Evolutionary conservation across 2,113 vertebrate species (phyloP).

Genomic region (Furnarius figulus): DNA sequence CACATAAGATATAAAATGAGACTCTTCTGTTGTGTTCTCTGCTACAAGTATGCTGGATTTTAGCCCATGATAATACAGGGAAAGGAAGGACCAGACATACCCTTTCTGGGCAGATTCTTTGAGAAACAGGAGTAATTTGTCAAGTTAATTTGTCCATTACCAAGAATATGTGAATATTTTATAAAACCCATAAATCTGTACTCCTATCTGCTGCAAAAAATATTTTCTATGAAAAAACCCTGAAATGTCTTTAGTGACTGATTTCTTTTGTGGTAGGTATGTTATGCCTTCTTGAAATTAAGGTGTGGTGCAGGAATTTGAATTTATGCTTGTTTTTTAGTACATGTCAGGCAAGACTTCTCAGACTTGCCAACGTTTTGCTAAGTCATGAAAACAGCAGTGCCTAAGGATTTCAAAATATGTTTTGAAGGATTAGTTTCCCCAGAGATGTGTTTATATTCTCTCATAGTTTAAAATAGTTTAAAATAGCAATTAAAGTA

Average conservation of each 20-base stretch:
- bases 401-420: neutral
- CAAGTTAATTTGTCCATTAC: neutral
- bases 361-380: neutral
- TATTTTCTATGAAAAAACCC: neutral
- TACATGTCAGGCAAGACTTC: neutral
- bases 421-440: neutral
- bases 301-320: slow-evolving; percentile 2
- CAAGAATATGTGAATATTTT: neutral
- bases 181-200: neutral
- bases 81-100: neutral
- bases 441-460: neutral
- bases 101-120: neutral
- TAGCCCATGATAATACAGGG: neutral
- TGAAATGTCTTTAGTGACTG: neutral
- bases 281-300: neutral
- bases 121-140: neutral
- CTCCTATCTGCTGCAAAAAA: neutral
- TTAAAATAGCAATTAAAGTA: neutral
- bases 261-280: neutral
- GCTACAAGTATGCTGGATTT: neutral
- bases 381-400: neutral
- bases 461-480: neutral
- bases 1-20: neutral
- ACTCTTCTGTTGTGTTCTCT: neutral
- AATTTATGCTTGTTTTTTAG: neutral